phyloP scores from a whole-genome alignment of 2,113 vertebrate species.

The Paramormyrops kingsleyae region DNA sequence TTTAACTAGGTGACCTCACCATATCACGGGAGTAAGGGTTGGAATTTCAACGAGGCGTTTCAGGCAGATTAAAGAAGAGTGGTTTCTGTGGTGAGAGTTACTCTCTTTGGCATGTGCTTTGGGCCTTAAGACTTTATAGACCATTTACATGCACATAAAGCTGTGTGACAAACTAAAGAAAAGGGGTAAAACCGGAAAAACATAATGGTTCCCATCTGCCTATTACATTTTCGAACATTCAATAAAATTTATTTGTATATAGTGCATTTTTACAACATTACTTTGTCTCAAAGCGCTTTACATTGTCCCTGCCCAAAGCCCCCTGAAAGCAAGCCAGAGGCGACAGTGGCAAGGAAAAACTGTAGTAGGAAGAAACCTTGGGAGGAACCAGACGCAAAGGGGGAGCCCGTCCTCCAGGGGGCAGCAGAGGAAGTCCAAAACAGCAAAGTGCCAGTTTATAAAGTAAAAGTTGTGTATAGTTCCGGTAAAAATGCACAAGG shows the following conservation, averaged over 20 bases:
- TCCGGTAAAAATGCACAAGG: neutral
- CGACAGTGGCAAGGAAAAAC: neutral
- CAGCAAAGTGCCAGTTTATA: neutral
- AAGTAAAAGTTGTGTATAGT: neutral
- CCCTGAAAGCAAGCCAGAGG: too few species aligned
- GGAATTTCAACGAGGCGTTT: neutral
- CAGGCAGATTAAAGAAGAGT: neutral
- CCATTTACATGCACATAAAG: neutral
- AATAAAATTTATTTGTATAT: neutral
- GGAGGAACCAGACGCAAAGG: neutral
- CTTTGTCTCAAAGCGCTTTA: neutral
- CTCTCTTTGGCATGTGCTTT: neutral
- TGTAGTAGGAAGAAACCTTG: neutral
- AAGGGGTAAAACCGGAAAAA: neutral
- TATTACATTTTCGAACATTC: neutral
- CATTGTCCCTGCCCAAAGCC: neutral
- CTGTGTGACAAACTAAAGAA: neutral
- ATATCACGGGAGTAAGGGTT: neutral
- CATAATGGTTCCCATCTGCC: neutral
- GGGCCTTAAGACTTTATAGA: too few species aligned
- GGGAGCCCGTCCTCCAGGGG: too few species aligned
- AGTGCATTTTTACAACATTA: neutral
- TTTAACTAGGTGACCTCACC: neutral
- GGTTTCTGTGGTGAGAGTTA: neutral
- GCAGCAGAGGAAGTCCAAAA: neutral